Conservation (phyloP, 1,140 invertebrate genomes). For the Leguminivora glycinivorella region DNA sequence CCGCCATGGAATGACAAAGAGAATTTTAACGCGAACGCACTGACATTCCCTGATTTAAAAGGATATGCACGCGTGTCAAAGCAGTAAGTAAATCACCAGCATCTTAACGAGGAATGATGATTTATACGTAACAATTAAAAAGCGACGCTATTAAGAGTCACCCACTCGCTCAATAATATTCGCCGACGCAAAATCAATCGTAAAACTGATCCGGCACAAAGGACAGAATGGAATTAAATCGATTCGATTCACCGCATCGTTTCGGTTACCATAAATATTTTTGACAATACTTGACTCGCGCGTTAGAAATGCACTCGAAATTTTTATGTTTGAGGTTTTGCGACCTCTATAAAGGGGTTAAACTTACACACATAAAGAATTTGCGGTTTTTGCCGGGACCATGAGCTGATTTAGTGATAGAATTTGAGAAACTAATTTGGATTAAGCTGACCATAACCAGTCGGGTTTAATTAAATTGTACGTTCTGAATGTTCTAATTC, state of each 20-base stretch:
- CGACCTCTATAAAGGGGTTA: constrained; percentile 51
- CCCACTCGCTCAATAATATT: constrained; percentile 31
- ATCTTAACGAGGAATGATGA: constrained; percentile 71
- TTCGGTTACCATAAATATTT: constrained; percentile 64
- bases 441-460: not conserved
- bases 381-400: not conserved
- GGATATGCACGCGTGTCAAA: constrained; percentile 62
- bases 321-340: constrained; percentile 65
- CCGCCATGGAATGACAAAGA: constrained; percentile 55
- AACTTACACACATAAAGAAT: constrained; percentile 31
- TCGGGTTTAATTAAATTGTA: not conserved
- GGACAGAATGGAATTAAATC: constrained; percentile 64
- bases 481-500: not conserved
- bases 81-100: constrained; percentile 71
- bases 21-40: constrained; percentile 44
- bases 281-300: constrained; percentile 58
- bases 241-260: constrained; percentile 57
- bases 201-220: constrained; percentile 54
- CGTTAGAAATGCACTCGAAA: constrained; percentile 69
- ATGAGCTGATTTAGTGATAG: not conserved
- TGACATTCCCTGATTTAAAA: constrained; percentile 57
- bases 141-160: constrained; percentile 54
- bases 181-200: constrained; percentile 37
- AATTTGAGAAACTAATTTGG: constrained; percentile 5
- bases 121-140: constrained; percentile 75